A percentile compares a stretch with the other conserved stretches of the same genome.
Conservation (phyloP, 2,113 vertebrate species). For the Arenaria interpres region DNA sequence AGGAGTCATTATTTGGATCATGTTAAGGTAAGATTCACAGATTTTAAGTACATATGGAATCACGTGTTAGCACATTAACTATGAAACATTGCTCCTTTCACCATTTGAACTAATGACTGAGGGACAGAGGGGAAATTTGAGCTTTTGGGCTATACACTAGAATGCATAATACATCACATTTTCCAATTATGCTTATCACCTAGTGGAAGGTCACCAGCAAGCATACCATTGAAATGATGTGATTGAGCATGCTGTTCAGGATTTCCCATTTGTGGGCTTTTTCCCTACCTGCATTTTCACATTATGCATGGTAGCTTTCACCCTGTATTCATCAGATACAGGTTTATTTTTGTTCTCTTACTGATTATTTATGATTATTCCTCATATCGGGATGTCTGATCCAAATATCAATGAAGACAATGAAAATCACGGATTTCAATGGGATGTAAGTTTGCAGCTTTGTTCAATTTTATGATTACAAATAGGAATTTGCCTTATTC, state of each 20-base stretch:
- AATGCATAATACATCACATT: conserved; percentile 30
- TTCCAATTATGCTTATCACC: conserved; percentile 49
- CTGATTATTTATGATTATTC: conserved; percentile 20
- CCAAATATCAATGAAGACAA: neutral
- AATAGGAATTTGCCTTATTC: conserved; percentile 50
- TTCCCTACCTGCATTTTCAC: neutral
- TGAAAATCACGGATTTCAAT: neutral
- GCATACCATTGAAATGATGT: conserved; percentile 1
- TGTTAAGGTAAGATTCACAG: neutral
- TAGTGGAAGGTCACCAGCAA: conserved; percentile 51
- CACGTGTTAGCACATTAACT: neutral
- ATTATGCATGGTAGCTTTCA: conserved; percentile 1
- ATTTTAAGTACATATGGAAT: neutral
- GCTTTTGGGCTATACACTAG: neutral
- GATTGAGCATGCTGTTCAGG: conserved; percentile 29
- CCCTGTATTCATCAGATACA: neutral
- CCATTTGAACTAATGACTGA: neutral
- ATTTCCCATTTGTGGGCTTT: neutral
- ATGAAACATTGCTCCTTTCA: neutral
- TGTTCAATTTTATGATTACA: neutral
- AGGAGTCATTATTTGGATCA: neutral
- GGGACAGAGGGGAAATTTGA: neutral
- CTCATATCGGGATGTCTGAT: neutral
- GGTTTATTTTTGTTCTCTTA: neutral
- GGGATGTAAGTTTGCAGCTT: neutral